A percentile compares a stretch with the other conserved stretches of the same genome.
phyloP scores from a whole-genome alignment of 2,113 vertebrate genomes.

The Corythaeola cristata region DNA sequence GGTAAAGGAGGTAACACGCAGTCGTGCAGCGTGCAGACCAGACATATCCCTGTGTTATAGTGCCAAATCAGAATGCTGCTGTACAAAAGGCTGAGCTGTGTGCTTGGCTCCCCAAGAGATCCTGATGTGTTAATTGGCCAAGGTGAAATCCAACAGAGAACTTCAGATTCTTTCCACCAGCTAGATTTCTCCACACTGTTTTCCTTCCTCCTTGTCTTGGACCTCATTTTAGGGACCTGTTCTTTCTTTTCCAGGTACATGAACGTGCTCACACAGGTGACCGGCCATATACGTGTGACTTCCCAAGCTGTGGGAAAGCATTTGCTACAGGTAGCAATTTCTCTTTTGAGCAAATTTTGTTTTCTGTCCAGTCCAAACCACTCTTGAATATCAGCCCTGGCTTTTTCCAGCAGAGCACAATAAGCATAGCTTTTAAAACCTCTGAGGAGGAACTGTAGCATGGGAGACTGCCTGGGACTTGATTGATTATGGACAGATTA shows the following conservation, averaged over 20 bases:
- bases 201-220: neutral
- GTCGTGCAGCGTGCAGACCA: neutral
- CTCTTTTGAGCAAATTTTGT: neutral
- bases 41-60: neutral
- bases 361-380: neutral
- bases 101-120: neutral
- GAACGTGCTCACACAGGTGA: slow-evolving; percentile 83
- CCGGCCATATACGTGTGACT: slow-evolving; percentile 77
- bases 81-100: neutral
- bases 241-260: slow-evolving; percentile 75
- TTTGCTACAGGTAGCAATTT: slow-evolving; percentile 79
- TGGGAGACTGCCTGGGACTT: neutral
- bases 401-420: neutral
- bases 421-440: neutral
- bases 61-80: neutral
- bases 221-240: neutral
- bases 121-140: neutral
- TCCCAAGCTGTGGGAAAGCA: slow-evolving; percentile 81
- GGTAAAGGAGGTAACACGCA: slow-evolving; percentile 54
- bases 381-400: neutral
- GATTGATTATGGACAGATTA: neutral
- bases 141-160: neutral
- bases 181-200: neutral
- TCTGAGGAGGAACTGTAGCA: neutral
- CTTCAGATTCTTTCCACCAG: neutral